Conservation (phyloP, 2,113 vertebrate species). For the Pica pica region DNA sequence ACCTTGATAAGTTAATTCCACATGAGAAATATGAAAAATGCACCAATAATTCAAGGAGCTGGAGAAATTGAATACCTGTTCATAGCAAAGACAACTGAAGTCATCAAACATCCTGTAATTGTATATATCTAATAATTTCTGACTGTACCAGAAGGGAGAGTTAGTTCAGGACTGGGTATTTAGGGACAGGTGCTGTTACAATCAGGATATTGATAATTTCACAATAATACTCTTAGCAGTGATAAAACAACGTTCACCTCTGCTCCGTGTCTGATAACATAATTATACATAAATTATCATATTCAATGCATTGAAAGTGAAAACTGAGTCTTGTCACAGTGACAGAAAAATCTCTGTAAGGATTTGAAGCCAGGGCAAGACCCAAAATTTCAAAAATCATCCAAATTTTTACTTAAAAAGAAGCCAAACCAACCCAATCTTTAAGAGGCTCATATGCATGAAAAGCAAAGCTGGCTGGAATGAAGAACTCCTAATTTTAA, state of each 20-base stretch:
- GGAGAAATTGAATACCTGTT: neutral
- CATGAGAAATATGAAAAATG: neutral
- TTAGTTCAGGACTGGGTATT: neutral
- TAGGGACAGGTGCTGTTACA: neutral
- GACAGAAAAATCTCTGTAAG: neutral
- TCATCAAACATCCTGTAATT: neutral
- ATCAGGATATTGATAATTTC: neutral
- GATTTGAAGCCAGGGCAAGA: neutral
- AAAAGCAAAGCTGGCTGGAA: neutral
- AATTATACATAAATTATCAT: neutral
- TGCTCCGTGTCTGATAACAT: neutral
- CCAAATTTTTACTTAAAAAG: neutral
- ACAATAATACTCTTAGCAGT: neutral
- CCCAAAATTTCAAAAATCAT: neutral
- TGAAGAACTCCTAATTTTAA: neutral
- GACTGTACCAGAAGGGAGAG: neutral
- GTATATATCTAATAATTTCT: neutral
- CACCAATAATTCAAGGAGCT: neutral
- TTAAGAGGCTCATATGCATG: neutral
- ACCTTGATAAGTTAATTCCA: neutral
- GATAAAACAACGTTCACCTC: neutral
- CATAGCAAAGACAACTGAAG: neutral
- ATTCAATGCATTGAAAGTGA: neutral
- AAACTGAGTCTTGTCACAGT: neutral
- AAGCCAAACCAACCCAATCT: neutral